Conservation (phyloP, 2,888 invertebrate species). For the Pachycephus smyrnensis region DNA sequence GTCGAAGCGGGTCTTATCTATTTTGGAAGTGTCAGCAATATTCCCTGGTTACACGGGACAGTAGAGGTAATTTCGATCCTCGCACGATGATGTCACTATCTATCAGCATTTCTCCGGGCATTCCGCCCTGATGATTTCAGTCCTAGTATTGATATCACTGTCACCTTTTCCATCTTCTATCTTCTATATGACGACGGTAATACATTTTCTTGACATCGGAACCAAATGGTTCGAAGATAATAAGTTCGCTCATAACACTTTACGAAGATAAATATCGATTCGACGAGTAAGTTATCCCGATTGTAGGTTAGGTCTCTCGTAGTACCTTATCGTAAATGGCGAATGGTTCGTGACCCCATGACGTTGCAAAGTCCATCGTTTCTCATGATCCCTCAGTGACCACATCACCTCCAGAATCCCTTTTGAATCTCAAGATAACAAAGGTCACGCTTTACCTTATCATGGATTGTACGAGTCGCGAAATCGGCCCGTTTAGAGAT, state of each 20-base stretch:
- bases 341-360: neutral
- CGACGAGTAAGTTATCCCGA: neutral
- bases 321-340: neutral
- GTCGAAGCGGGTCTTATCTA: neutral
- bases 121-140: neutral
- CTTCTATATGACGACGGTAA: neutral
- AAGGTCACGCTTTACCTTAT: neutral
- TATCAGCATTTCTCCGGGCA: neutral
- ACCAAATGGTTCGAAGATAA: constrained; percentile 39
- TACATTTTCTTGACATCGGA: constrained; percentile 35
- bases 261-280: neutral
- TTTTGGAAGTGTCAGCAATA: neutral
- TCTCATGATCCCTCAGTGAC: neutral
- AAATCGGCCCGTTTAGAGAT: neutral
- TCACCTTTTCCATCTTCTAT: neutral
- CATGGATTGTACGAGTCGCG: neutral
- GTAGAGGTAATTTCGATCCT: neutral
- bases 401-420: neutral
- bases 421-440: neutral
- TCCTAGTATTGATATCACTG: neutral
- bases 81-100: neutral
- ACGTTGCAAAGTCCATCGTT: neutral
- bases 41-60: neutral
- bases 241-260: neutral
- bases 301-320: neutral